Evolutionary conservation across 2,888 invertebrate species (phyloP).

Genomic region (Cheiracanthium punctorium): DNA sequence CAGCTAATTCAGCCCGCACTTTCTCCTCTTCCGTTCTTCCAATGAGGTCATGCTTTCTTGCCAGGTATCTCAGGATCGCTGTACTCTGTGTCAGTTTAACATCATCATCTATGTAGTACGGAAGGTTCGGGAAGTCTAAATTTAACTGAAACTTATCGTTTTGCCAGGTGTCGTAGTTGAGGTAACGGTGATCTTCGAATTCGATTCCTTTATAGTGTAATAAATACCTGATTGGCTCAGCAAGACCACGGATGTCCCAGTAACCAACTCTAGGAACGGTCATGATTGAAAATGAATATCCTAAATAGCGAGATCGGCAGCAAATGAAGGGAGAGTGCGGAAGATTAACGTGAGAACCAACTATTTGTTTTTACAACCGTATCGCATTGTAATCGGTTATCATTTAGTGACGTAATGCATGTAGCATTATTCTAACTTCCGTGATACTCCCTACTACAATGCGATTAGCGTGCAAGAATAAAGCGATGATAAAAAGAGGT

Average conservation of each 20-base stretch:
- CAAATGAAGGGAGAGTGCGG: too few relatives aligned
- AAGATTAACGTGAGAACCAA: too few relatives aligned
- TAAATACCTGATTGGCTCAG: slow-evolving; percentile 75
- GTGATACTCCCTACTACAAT: too few relatives aligned
- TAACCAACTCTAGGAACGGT: slow-evolving; percentile 63
- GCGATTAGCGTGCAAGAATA: too few relatives aligned
- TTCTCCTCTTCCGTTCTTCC: slow-evolving; percentile 60
- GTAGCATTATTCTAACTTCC: too few relatives aligned
- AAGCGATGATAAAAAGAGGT: too few relatives aligned
- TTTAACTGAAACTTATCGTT: slow-evolving; percentile 72
- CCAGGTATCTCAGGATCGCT: slow-evolving; percentile 72
- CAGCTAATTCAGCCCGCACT: slow-evolving; percentile 65
- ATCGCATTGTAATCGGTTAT: too few relatives aligned
- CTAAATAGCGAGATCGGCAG: too few relatives aligned
- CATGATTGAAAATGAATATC: too few relatives aligned
- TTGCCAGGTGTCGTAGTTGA: slow-evolving; percentile 75
- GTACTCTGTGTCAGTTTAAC: slow-evolving; percentile 75
- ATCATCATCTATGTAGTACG: slow-evolving; percentile 76
- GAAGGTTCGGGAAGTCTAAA: too few relatives aligned
- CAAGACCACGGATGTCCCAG: slow-evolving; percentile 71
- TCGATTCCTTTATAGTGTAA: slow-evolving; percentile 76
- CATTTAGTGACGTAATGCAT: too few relatives aligned
- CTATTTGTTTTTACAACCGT: too few relatives aligned
- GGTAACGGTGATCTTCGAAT: slow-evolving; percentile 77
- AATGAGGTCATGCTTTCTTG: slow-evolving; percentile 66